Evolutionary conservation across 2,888 invertebrate species (phyloP).

Genomic region (Eilema depressum): DNA sequence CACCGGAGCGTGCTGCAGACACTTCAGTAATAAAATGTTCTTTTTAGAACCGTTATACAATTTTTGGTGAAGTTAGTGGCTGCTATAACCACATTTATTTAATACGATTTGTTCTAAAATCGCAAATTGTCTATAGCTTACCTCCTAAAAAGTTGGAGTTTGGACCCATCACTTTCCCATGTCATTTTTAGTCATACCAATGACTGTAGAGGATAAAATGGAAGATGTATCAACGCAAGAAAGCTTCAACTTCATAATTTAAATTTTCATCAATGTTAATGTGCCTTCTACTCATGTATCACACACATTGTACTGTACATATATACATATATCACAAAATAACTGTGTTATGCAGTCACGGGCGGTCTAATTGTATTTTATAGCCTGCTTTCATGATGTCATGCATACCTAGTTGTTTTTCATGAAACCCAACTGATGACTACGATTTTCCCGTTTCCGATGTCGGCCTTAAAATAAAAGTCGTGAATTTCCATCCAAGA

Average conservation of each 20-base stretch:
- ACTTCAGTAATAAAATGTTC: slow-evolving; percentile 21
- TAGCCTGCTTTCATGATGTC: slow-evolving; percentile 51
- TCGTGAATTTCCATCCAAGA: slow-evolving; percentile 79
- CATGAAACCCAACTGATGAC: slow-evolving; percentile 61
- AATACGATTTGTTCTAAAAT: neutral
- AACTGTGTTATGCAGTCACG: slow-evolving; percentile 47
- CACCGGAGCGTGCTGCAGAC: slow-evolving; percentile 24
- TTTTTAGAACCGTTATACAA: slow-evolving; percentile 24
- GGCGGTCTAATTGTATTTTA: slow-evolving; percentile 46
- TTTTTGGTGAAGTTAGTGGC: slow-evolving; percentile 17
- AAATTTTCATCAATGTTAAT: slow-evolving; percentile 17
- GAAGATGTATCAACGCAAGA: neutral
- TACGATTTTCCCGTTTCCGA: slow-evolving; percentile 64
- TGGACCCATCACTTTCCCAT: neutral
- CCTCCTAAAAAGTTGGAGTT: neutral
- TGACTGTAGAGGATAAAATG: neutral
- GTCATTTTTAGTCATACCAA: neutral
- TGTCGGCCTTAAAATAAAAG: slow-evolving; percentile 71
- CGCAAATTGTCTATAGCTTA: no score
- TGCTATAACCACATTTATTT: slow-evolving; percentile 26
- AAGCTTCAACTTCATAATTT: neutral
- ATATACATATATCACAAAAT: slow-evolving; percentile 35
- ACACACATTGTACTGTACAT: no score
- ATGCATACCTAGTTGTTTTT: slow-evolving; percentile 60
- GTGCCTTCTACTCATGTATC: slow-evolving; percentile 36